A percentile compares a stretch with the other conserved stretches of the same genome.
These are phyloP conservation scores for Chloroceryle inda DNA, from an alignment of 2,797 vertebrate genomes.

Conservation along the genomic window DNA sequence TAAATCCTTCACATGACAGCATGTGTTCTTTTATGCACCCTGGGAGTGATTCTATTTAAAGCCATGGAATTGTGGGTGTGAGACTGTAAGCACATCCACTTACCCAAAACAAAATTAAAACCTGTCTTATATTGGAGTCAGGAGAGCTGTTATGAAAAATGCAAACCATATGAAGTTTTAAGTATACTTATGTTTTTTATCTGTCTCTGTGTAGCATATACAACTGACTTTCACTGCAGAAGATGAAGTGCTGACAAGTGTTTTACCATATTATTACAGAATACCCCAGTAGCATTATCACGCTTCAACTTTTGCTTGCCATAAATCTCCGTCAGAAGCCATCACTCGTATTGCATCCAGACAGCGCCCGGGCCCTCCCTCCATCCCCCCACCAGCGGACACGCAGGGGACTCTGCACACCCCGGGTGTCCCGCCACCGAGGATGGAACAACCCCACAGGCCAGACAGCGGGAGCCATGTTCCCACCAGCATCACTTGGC, in stretches of 20 bases:
- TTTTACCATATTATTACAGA: conserved; percentile 75
- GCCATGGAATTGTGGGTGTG: conserved; percentile 60
- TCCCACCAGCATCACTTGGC: conserved; percentile 56
- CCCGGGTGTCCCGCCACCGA: neutral
- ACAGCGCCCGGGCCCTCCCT: neutral
- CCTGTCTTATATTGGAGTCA: conserved; percentile 55
- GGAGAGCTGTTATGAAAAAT: conserved; percentile 59
- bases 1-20: conserved; percentile 57
- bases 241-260: conserved; percentile 65
- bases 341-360: conserved; percentile 16
- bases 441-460: neutral
- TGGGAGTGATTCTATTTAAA: conserved; percentile 59
- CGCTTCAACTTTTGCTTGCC: conserved; percentile 58
- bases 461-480: conserved; percentile 13
- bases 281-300: conserved; percentile 71
- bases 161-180: conserved; percentile 72
- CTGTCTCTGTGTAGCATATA: conserved; percentile 69
- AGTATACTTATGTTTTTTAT: conserved; percentile 67
- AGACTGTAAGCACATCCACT: conserved; percentile 62
- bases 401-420: neutral
- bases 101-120: conserved; percentile 65
- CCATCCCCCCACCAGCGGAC: neutral
- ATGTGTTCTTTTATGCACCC: conserved; percentile 54
- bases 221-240: conserved; percentile 55
- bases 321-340: conserved; percentile 70